These are phyloP conservation scores for Dreissena rostriformis DNA, from an alignment of 1,140 invertebrate species.

Conservation along the genomic window DNA sequence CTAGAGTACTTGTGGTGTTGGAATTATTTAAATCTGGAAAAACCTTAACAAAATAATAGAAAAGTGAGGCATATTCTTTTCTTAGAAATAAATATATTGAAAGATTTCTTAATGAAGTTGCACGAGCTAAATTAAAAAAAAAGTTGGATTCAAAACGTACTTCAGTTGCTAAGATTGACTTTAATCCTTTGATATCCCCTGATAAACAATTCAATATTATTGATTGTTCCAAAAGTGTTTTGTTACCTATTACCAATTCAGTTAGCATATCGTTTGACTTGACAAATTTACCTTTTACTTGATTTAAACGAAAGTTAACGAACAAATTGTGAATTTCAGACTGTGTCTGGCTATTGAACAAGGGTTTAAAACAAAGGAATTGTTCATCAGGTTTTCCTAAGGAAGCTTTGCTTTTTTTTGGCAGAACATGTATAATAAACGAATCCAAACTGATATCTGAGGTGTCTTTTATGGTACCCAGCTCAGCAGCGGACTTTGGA, in stretches of 20 bases:
- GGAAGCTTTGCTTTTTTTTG: neutral
- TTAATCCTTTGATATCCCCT: neutral
- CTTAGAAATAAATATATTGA: neutral
- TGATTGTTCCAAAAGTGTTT: neutral
- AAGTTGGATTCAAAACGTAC: neutral
- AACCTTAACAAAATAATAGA: neutral
- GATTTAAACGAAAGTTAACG: neutral
- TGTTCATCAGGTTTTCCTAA: neutral
- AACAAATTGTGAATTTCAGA: neutral
- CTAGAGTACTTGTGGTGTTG: too few relatives aligned
- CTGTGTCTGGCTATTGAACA: neutral
- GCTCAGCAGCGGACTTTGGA: neutral
- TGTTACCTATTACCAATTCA: neutral
- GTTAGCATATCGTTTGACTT: neutral
- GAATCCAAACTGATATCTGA: neutral
- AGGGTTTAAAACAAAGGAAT: too few relatives aligned
- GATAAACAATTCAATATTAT: neutral
- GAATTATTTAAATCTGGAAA: too few relatives aligned
- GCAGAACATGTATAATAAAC: neutral
- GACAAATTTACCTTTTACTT: neutral
- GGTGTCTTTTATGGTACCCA: neutral
- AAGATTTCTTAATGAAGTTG: constrained; percentile 1
- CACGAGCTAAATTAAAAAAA: neutral
- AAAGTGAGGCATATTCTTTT: neutral
- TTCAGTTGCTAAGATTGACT: neutral